phyloP scores from a whole-genome alignment of 2,113 vertebrate species.

The Sigmodon hispidus region DNA sequence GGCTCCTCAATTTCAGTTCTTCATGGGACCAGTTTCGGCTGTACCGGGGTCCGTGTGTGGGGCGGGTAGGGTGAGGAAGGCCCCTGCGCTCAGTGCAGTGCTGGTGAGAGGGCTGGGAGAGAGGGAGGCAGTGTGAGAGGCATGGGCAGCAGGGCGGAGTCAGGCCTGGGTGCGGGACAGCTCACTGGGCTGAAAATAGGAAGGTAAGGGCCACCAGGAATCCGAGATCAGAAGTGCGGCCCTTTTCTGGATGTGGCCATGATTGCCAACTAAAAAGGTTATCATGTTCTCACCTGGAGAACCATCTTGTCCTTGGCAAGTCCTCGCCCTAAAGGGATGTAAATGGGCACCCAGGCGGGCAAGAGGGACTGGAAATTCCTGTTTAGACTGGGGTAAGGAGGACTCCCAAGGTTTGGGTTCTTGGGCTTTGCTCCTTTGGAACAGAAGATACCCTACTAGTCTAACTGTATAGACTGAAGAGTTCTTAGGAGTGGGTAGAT shows the following conservation, averaged over 20 bases:
- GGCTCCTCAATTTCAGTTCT: neutral
- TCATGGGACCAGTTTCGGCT: neutral
- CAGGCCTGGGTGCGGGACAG: neutral
- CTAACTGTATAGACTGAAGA: neutral
- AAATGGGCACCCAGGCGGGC: neutral
- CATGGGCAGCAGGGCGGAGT: accelerated
- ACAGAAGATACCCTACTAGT: accelerated
- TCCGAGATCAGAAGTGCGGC: accelerated
- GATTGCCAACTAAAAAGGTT: neutral
- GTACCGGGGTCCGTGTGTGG: neutral
- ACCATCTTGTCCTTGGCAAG: too few relatives aligned
- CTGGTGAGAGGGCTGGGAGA: neutral
- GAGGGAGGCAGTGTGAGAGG: neutral
- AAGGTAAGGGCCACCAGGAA: neutral
- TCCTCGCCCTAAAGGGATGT: neutral
- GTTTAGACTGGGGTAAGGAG: too few relatives aligned
- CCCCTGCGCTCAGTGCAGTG: conserved; percentile 18
- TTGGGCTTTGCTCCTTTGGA: neutral
- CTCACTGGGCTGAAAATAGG: neutral
- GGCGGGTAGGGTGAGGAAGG: neutral
- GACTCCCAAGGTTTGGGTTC: neutral
- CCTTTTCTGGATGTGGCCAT: neutral
- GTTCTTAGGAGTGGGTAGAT: neutral
- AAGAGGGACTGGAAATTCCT: neutral
- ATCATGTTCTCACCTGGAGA: neutral